Base-by-base conservation (phyloP, 1,140 invertebrate species). In the Lucilia sericata region DNA sequence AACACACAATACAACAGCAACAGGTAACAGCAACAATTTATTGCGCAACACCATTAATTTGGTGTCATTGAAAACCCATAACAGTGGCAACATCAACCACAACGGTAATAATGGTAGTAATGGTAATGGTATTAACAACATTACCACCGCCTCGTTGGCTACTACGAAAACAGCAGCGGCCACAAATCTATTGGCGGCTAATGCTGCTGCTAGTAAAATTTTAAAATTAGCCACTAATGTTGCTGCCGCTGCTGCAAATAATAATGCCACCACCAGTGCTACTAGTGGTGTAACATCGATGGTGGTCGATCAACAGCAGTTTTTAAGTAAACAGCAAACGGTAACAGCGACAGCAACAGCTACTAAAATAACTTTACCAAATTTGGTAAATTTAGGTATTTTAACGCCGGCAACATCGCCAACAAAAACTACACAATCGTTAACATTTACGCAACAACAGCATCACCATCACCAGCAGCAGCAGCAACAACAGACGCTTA, bases 351-450 rank as follows among this genome's bases (percentile, higher is more conserved):
- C 81, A 60, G 60, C 21, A 70, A 85, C 87, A 34, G 60, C 87
- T 36, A 86, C 85, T 34, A 89, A 88, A 87, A 88, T 89, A 25
- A 88, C 87, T 34, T 81, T 91, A 42, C 90, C 90, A 70, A 90
- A 90, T 87, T 87, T 91, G 82, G 88, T 91, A 19, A 91, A 91
- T 84, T 87, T 93, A 19, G 92, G 92, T 74, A 91, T 93, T 84
- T 86, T 93, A 4, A 93, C 93, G 4, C 92, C 93, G 25, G 92
- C 92, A 49, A 91, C 93, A 5, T 93, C 92, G 49, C 93, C 93
- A 85, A 91, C 91, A 74, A 90, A 90, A 84, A 88, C 88, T 78
- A 90, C 87, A 12, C 89, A 90, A 60, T 88, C 89, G 34, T 80
- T 90, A 84, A 89, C 89, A 84, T 90, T 90, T 65, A 86, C 86